Percentiles rank a stretch among this genome's conserved stretches.
phyloP scores from a whole-genome alignment of 2,797 vertebrate species.

The Hemitrygon akajei region DNA sequence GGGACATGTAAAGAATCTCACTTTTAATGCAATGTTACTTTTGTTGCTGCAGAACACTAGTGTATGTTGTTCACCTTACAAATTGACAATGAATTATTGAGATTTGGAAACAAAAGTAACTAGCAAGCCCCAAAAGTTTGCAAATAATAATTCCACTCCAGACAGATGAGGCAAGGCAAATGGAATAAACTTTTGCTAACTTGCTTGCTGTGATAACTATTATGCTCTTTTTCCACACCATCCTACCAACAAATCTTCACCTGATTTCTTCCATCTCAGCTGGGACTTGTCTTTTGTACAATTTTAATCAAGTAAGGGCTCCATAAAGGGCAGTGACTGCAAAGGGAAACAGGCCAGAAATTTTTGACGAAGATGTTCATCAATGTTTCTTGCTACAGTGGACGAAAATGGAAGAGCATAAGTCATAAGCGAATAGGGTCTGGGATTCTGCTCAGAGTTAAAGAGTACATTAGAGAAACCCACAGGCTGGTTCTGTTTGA shows the following conservation, averaged over 20 bases:
- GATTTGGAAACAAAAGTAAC: conserved; percentile 9
- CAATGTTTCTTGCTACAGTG: not conserved
- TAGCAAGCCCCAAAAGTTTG: not conserved
- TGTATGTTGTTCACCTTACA: not conserved
- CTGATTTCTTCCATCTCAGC: not conserved
- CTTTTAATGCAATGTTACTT: not conserved
- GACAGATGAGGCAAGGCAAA: conserved; percentile 3
- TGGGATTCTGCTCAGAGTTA: not conserved
- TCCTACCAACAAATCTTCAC: not conserved
- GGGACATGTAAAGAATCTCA: not conserved
- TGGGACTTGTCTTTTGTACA: not conserved
- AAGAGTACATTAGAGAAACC: not conserved
- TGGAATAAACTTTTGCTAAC: conserved; percentile 1
- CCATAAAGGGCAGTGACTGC: not conserved
- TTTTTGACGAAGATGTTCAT: not conserved
- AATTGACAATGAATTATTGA: not conserved
- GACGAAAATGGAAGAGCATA: not conserved
- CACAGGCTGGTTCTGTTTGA: not conserved
- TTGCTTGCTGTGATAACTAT: not conserved
- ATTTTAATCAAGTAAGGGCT: not conserved
- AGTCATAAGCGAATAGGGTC: not conserved
- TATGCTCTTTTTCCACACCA: not conserved
- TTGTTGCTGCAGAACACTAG: not conserved
- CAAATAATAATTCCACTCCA: conserved; percentile 9
- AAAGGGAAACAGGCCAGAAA: not conserved